Percentiles rank a stretch among this genome's conserved stretches.
phyloP scores from a whole-genome alignment of 2,113 vertebrate genomes.

The Paramisgurnus dabryanus region DNA sequence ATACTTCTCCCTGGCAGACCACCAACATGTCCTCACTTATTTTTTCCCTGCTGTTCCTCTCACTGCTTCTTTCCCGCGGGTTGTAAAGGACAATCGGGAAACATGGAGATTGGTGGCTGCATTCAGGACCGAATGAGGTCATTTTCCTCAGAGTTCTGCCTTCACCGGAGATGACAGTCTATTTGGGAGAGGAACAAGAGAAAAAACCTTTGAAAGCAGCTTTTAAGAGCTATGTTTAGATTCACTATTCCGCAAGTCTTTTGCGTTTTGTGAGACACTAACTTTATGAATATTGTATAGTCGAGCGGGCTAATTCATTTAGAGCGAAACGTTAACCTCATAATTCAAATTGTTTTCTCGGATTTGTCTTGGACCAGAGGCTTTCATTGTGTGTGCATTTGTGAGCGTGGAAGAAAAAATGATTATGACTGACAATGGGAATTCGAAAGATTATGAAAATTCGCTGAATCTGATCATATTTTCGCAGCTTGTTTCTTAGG shows the following conservation, averaged over 20 bases:
- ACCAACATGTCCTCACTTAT: conserved; percentile 43
- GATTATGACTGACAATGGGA: conserved; percentile 13
- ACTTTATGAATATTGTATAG: conserved; percentile 54
- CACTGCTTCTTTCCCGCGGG: conserved; percentile 54
- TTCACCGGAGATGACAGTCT: conserved; percentile 8
- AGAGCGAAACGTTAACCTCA: conserved; percentile 23
- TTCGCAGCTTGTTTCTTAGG: background rate
- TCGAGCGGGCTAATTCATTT: conserved; percentile 43
- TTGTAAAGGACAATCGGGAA: conserved; percentile 67
- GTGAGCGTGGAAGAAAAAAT: conserved; percentile 28
- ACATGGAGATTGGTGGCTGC: conserved; percentile 50
- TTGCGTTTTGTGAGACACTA: conserved; percentile 34
- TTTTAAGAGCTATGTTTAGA: conserved; percentile 55
- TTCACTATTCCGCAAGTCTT: background rate
- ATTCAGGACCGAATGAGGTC: conserved; percentile 49
- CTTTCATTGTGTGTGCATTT: conserved; percentile 42
- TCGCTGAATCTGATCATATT: conserved; percentile 14
- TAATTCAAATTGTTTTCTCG: conserved; percentile 17
- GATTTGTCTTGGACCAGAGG: conserved; percentile 30
- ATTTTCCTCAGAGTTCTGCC: conserved; percentile 1
- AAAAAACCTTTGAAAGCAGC: conserved; percentile 69
- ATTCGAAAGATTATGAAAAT: conserved; percentile 16
- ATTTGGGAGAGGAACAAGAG: conserved; percentile 12
- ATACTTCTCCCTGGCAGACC: conserved; percentile 30
- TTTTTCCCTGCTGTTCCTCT: conserved; percentile 53